A percentile compares a stretch with the other conserved stretches of the same genome.
phyloP scores from a whole-genome alignment of 1,140 invertebrate species.

The Megalonaias nervosa region DNA sequence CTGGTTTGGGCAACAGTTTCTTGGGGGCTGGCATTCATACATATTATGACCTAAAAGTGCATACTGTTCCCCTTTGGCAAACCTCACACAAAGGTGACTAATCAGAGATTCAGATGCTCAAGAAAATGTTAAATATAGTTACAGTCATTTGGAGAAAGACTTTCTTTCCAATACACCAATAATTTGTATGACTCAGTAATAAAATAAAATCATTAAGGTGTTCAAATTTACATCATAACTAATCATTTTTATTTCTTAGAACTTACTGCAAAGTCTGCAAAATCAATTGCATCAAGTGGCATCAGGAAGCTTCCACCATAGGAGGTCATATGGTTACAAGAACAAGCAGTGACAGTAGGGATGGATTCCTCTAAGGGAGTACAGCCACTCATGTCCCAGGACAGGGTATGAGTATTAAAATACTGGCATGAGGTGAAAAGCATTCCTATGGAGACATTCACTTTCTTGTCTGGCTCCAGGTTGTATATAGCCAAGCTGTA shows the following conservation, averaged over 20 bases:
- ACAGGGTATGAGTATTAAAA: slow-evolving; percentile 35
- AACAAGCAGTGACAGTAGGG: slow-evolving; percentile 43
- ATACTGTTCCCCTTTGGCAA: no score
- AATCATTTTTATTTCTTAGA: no score
- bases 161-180: slow-evolving; percentile 7
- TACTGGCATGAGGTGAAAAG: slow-evolving; percentile 57
- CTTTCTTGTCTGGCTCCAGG: slow-evolving; percentile 30
- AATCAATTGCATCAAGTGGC: slow-evolving; percentile 52
- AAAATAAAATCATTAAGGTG: not conserved
- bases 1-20: no score
- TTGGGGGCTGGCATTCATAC: no score
- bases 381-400: slow-evolving; percentile 57
- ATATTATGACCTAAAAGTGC: no score
- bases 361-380: slow-evolving; percentile 44
- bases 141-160: no score
- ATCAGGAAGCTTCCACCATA: slow-evolving; percentile 62
- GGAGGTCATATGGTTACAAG: slow-evolving; percentile 64
- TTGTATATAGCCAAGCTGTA: slow-evolving; percentile 45
- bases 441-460: slow-evolving; percentile 43
- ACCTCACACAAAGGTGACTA: no score
- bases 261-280: slow-evolving; percentile 60
- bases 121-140: not conserved
- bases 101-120: not conserved
- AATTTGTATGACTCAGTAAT: not conserved
- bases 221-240: not conserved